Evolutionary conservation across 2,113 vertebrate genomes (phyloP), one percentile per base, ranked within the genome.

Genomic region (Grallaria varia): DNA sequence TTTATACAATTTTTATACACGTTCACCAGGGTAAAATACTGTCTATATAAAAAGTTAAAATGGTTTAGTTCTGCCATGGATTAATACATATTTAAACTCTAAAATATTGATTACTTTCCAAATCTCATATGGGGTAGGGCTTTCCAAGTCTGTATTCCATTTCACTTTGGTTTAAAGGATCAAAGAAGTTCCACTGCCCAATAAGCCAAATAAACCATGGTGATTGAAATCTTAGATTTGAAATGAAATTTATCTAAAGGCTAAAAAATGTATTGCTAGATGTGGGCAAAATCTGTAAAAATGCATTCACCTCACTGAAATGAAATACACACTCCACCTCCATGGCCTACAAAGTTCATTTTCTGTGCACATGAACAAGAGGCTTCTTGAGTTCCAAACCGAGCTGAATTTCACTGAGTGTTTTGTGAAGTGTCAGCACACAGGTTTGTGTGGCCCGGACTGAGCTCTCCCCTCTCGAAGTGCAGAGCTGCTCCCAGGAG

Each of bases 21-120:
- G 80, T 95, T 86, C 68, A 90, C 42, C 69, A 79, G 74, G 27
- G 33, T 95, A 86, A 96, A 95, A 96, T 96, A 95, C 44, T 88
- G 93, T 79, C 92, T 79, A 16, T 79, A 95, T 94, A 92, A 89
- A 91, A 93, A 93, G 59, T 93, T 92, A 31, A 59, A 95, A 78
- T 75, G 37, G 72, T 91, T 96, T 95, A 74, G 55, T 89, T 96
- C 89, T 97, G 47, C 86, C 64, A 86, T 74, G 72, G 90, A 93
- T 94, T 96, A 97, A 93, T 93, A 81, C 25, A 18, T 84, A 89
- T 75, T 97, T 96, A 94, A 92, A 81, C 63, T 63, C 89, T 72
- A 95, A 89, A 90, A 92, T 87, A 94, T 84, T 84, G 63, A 96
- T 97, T 93, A 71, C 16, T 95, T 97, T 58, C 84, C 80, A 93